Conservation (phyloP, 1,140 invertebrate species). For the Drosophila kurseongensis region DNA sequence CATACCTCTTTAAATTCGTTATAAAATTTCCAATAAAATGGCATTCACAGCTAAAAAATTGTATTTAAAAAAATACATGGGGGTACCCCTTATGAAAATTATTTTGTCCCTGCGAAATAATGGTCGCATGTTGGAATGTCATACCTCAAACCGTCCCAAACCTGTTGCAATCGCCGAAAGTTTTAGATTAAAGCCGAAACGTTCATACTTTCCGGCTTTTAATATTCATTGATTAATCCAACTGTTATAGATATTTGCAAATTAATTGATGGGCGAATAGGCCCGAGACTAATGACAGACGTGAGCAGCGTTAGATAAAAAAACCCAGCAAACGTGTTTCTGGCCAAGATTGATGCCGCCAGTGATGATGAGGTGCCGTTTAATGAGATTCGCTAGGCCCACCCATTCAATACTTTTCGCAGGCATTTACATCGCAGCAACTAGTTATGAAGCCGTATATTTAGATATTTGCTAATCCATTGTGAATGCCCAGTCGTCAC, state of each 20-base stretch:
- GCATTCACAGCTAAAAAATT: too few relatives aligned
- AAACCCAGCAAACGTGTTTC: constrained; percentile 54
- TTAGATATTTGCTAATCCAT: constrained; percentile 42
- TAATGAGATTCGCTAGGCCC: constrained; percentile 58
- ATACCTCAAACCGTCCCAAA: background rate
- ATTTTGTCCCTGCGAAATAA: too few relatives aligned
- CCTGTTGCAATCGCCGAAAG: background rate
- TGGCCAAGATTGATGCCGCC: constrained; percentile 26
- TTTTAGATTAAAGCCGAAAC: too few relatives aligned
- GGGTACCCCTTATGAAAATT: too few relatives aligned
- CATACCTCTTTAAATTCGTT: too few relatives aligned
- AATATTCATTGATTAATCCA: constrained; percentile 19
- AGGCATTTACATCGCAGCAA: background rate
- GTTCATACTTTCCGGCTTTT: background rate
- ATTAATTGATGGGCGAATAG: constrained; percentile 56
- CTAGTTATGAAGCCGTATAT: constrained; percentile 13
- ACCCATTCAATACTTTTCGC: constrained; percentile 45
- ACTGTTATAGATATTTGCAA: constrained; percentile 67
- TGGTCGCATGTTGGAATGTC: too few relatives aligned
- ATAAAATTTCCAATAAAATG: too few relatives aligned
- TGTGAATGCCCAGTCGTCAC: constrained; percentile 4
- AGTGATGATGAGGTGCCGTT: constrained; percentile 55
- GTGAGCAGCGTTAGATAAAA: background rate
- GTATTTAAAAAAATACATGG: too few relatives aligned
- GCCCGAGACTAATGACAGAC: constrained; percentile 20